Base-by-base conservation (phyloP, 2,113 vertebrate genomes). In the Leiothrix lutea region DNA sequence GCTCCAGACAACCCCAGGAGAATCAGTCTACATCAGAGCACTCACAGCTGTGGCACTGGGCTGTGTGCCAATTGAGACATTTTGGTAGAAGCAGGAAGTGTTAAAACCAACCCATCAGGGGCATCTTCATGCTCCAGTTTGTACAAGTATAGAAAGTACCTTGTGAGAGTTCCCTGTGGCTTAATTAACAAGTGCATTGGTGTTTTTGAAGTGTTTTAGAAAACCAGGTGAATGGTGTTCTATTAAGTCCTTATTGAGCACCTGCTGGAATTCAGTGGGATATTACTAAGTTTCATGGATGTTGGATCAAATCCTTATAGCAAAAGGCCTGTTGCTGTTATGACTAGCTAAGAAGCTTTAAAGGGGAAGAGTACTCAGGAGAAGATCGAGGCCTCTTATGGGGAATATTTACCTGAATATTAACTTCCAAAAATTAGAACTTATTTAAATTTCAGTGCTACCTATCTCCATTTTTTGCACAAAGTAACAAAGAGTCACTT, bases 61-160 rank as follows among this genome's bases (percentile, higher is more conserved):
- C 14, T 61, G 11, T 0, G 2, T 88, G 54, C 23, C 73, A 61
- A 6, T 1, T 25, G n/a, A 87, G 61, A 38, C 35, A 6, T 48
- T 47, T 35, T 62, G 50, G 42, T 70, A 67, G 56, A 86, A 80
- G 45, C 19, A 65, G n/a, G 20, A 69, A 48, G 8, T 47, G 38
- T 66, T 88, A 65, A 77, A 93, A 77, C 4, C 5, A 62, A 35
- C 35, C 47, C 44, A 38, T 66, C 29, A n/a, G 51, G 33, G 79
- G 14, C 22, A 47, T 88, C 50, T 94, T 90, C 71, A 73, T 77
- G 86, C 79, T 93, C 85, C 67, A 92, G 54, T 87, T 94, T 87
- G 54, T 77, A 80, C 58, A 86, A 86, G 62, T 69, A 50, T 53
- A 64, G 29, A 56, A 96, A 79, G 69, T 79, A 79, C 70, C 50